Evolutionary conservation across 2,797 vertebrate species (phyloP).

Genomic region (Gadopsis bispinosus): DNA sequence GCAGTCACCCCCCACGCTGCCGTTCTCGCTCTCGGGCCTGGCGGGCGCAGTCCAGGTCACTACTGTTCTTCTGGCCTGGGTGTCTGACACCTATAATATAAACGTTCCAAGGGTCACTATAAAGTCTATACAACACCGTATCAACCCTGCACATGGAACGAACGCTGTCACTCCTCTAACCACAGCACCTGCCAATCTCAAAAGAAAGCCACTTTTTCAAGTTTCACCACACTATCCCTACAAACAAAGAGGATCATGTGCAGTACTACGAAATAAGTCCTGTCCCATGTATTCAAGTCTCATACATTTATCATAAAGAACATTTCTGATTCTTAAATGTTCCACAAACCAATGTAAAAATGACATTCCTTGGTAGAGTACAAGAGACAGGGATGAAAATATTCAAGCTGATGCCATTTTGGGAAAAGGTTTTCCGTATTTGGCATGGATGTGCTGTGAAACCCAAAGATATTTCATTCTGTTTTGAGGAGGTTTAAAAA

Average conservation of each 20-base stretch:
- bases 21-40: conserved; percentile 79
- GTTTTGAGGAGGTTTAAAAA: conserved; percentile 70
- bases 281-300: neutral
- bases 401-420: conserved; percentile 24
- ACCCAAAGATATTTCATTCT: conserved; percentile 54
- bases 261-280: too few relatives aligned
- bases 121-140: neutral
- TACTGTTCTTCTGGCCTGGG: conserved; percentile 88
- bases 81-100: conserved; percentile 87
- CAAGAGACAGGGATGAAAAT: conserved; percentile 26
- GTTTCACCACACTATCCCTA: neutral
- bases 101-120: conserved; percentile 22
- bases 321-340: neutral
- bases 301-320: neutral
- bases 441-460: conserved; percentile 42
- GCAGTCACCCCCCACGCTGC: conserved; percentile 71
- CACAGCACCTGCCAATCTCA: neutral
- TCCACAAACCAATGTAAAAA: neutral
- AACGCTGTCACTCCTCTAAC: neutral
- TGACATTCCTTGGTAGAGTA: neutral
- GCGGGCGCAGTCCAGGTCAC: conserved; percentile 90
- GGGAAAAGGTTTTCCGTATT: conserved; percentile 28
- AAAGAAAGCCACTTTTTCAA: too few relatives aligned
- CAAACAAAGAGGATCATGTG: neutral
- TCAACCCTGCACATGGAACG: neutral